Base-by-base conservation (phyloP, 1,140 invertebrate species). In the Pantala flavescens region DNA sequence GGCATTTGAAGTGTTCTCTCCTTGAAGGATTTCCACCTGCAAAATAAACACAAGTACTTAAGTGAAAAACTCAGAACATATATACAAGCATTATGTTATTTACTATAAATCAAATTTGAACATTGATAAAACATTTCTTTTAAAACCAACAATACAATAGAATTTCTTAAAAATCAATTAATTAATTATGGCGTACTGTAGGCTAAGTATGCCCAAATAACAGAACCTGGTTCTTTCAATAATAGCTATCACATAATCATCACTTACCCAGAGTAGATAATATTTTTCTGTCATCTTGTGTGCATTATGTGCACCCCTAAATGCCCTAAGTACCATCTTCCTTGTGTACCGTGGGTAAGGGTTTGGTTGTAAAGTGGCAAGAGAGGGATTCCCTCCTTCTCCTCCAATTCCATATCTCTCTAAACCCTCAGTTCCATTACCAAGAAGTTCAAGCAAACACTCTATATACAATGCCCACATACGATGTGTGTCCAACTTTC, bases 381-480 rank as follows among this genome's bases (percentile, higher is more conserved):
- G 14, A 19, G 16, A 16, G 12, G 49, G 1, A 63, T 63, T 63
- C 49, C 49, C 49, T 21, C n/a, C 49, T 19, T 16, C 49, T 19
- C 49, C 49, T 19, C 2, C n/a, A 19, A 7, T 21, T 63, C n/a
- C n/a, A 63, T 3, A 19, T 12, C 49, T 63, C 28, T 36, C 28
- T 36, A 36, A 36, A 63, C 49, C 49, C 3, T 14, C 16, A 63
- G 16, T 63, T 16, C 49, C n/a, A 63, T 63, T 63, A 3, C 49
- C 49, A 63, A 63, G 49, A 12, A 86, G 80, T 78, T 86, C 85
- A 24, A 85, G 73, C 74, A 87, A 78, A 72, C 81, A 84, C 28
- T 86, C 81, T 71, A 88, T 80, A 76, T 86, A 87, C 0, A 84
- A 77, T 0, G 83, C 81, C 84, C 85, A 87, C 79, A 87, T 86